Evolutionary conservation across 2,113 vertebrate genomes (phyloP).

Genomic region (Scomber japonicus): DNA sequence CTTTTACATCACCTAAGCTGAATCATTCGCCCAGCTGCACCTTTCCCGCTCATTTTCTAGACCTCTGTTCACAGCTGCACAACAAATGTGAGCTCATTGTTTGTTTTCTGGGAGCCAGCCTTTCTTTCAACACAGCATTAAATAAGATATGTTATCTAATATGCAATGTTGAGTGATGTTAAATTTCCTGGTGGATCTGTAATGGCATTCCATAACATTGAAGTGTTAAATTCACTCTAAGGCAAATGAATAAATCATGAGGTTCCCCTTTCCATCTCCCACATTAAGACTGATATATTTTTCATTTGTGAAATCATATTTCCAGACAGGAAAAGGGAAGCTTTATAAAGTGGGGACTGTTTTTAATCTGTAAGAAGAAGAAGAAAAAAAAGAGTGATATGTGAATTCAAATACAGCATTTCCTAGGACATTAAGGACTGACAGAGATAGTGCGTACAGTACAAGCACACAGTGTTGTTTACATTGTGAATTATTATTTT

Average conservation of each 20-base stretch:
- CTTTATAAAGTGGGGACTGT: constrained; percentile 1
- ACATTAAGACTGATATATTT: constrained; percentile 64
- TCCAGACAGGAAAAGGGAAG: constrained; percentile 43
- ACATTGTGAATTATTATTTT: constrained; percentile 31
- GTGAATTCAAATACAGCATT: constrained; percentile 36
- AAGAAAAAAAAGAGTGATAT: constrained; percentile 1
- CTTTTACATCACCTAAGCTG: constrained; percentile 55
- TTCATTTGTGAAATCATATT: constrained; percentile 64
- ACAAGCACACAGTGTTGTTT: constrained; percentile 21
- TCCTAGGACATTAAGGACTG: constrained; percentile 16
- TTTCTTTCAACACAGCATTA: constrained; percentile 36
- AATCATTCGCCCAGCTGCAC: constrained; percentile 55
- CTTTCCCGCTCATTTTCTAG: constrained; percentile 22
- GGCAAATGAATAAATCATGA: constrained; percentile 76
- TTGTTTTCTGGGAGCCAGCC: constrained; percentile 10
- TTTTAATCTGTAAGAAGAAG: constrained; percentile 22
- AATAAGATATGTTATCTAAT: constrained; percentile 52
- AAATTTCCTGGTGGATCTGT: constrained; percentile 47
- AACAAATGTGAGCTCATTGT: constrained; percentile 15
- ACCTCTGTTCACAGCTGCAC: constrained; percentile 28
- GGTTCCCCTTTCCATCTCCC: constrained; percentile 48
- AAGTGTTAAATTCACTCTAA: constrained; percentile 65
- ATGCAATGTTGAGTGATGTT: constrained; percentile 46
- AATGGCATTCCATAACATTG: constrained; percentile 60
- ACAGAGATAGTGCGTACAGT: constrained; percentile 20